phyloP scores from a whole-genome alignment of 2,888 invertebrate genomes.

The Philaethria dido region DNA sequence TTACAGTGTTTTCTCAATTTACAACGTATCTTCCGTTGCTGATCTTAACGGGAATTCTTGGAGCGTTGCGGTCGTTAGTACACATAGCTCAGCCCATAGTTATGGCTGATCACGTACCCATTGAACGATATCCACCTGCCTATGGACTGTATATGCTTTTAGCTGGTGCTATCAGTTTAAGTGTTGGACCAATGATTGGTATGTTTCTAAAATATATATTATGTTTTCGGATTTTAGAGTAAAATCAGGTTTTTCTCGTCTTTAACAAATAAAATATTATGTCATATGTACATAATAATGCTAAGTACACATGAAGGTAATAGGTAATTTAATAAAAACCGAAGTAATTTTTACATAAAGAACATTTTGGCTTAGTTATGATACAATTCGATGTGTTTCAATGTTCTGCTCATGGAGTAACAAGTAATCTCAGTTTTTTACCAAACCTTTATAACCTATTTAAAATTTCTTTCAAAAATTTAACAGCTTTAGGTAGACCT shows the following conservation, averaged over 20 bases:
- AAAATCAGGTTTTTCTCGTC: no score
- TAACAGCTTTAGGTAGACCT: background rate
- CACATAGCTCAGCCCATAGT: conserved; percentile 86
- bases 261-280: no score
- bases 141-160: conserved; percentile 87
- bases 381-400: background rate
- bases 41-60: conserved; percentile 78
- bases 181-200: conserved; percentile 85
- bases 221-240: background rate
- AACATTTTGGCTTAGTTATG: no score
- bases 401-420: background rate
- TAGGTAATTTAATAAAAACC: background rate
- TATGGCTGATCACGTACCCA: conserved; percentile 85
- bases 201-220: conserved; percentile 8
- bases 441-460: background rate
- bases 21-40: conserved; percentile 81
- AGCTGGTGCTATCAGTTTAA: conserved; percentile 83
- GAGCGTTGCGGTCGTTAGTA: conserved; percentile 84
- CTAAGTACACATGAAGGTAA: background rate
- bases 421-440: background rate
- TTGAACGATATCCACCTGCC: conserved; percentile 86
- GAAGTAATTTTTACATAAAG: no score
- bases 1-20: conserved; percentile 84
- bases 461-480: background rate
- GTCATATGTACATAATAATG: no score